Base-by-base conservation (phyloP, 1,140 invertebrate genomes). In the Prorops nasuta region DNA sequence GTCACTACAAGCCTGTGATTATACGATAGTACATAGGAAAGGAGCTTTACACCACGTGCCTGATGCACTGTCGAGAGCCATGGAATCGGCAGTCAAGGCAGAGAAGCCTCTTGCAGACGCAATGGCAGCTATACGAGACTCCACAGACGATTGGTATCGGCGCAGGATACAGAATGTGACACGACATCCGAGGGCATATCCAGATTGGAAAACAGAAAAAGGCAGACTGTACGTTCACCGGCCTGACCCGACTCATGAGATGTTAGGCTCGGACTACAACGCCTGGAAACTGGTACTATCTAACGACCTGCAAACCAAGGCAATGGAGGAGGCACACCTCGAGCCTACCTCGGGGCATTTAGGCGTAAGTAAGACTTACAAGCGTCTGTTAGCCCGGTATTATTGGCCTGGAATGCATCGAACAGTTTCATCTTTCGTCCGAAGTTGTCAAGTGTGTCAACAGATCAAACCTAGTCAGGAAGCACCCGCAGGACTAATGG, bases 401-500 rank as follows among this genome's bases (percentile, higher is more conserved):
- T 52, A 58, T 32, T 66, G 54, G 54, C 54, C 54, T 2, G 54
- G 53, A 9, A 55, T 65, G 41, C 39, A 20, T 14, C 32, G 39
- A 8, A 45, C 48, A 10, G 45, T 49, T 34, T 47, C 15, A 4
- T 38, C 28, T 8, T 56, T 48, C 31, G 52, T 64, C 2, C 19
- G 39, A 3, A 28, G 38, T 15, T 72, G 69, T 41, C 8, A 41
- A 0, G 17, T 12, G 1, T 72, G 66, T 52, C 65, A 64, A 43
- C 35, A 31, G 9, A 51, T 59, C 37, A 77, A 77, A 42, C 39
- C 48, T 2, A 51, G 40, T 10, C 69, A 71, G 21, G 50, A 58
- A 20, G 15, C 38, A 14, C 49, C 64, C 3, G 43, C 44, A 6
- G 72, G 66, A 16, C 44, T 56, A 51, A 76, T 75, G 69, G 58